Base-by-base conservation (phyloP, 2,888 invertebrate species). In the Ochropleura leucogaster region DNA sequence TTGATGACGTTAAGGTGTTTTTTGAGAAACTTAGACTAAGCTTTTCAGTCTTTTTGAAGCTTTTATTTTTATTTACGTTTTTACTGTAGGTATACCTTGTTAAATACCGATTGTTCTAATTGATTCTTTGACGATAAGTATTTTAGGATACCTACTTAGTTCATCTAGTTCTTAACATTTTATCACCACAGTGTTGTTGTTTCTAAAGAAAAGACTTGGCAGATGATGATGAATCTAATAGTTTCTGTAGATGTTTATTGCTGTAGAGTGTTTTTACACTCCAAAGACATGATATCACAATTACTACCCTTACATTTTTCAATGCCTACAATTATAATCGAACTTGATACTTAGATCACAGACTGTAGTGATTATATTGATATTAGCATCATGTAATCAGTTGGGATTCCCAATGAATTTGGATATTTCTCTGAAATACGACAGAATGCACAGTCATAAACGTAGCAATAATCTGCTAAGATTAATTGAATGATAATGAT, bases 401-500 rank as follows among this genome's bases (percentile, higher is more conserved):
- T 72, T n/a, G 42, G 12, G 18, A 40, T 20, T 18, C 5, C 60
- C 20, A 55, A 62, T 49, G 30, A 14, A 66, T 75, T 62, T 30
- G 10, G 46, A 42, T 53, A 68, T 71, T 75, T 79, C 51, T 76
- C 59, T n/a, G 60, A 77, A 81, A 80, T 55, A 73, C 55, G 71
- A 76, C 49, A 65, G 66, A 72, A 74, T 72, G 46, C 62, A 65
- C 66, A 64, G 46, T 74, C 70, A 51, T 76, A 82, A 73, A 40
- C 30, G 55, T n/a, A 72, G 20, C n/a, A 72, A 63, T 86, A 82
- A 86, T 87, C 86, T 80, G 60, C 20, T 68, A 51, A 85, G 85
- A 87, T 86, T 77, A 82, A 85, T 81, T 78, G 67, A 74, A 68
- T 66, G 86, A 86, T 87, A 86, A 77, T 83, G 64, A 75, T 80